Percentiles rank a stretch among this genome's conserved stretches.
Evolutionary conservation across 1,140 invertebrate genomes (phyloP).

Genomic region (Rhagoletis zephyria): DNA sequence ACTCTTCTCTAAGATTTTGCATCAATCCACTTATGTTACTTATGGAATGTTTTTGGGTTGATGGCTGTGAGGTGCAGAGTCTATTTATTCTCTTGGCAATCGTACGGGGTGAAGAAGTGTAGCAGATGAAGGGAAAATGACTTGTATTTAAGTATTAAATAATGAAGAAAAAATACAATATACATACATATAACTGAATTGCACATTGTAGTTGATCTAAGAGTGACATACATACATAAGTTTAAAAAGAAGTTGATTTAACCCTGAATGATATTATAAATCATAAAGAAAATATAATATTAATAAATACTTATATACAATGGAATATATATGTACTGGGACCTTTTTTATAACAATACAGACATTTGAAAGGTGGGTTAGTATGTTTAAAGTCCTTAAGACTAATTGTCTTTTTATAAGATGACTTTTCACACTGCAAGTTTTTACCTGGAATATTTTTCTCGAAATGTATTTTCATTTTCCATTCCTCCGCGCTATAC

Average conservation of each 20-base stretch:
- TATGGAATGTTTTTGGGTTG: neutral
- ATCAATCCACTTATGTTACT: neutral
- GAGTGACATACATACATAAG: slow-evolving; percentile 23
- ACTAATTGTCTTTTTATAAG: no score
- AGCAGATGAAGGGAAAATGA: neutral
- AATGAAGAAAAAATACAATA: slow-evolving; percentile 2
- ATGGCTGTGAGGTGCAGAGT: neutral
- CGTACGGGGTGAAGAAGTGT: neutral
- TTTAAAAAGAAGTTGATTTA: slow-evolving; percentile 37
- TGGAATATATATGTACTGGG: neutral
- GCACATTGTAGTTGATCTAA: slow-evolving; percentile 31
- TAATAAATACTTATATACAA: slow-evolving; percentile 34
- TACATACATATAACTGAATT: slow-evolving; percentile 2
- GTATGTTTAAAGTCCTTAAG: no score
- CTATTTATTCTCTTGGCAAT: neutral
- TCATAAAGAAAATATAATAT: neutral
- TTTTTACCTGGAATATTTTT: no score
- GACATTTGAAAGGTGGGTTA: no score
- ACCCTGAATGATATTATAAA: slow-evolving; percentile 22
- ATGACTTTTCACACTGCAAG: no score
- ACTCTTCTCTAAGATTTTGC: neutral
- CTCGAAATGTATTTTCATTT: no score
- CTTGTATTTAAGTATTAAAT: slow-evolving; percentile 29
- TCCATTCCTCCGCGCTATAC: no score
- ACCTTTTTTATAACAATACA: no score